A percentile compares a stretch with the other conserved stretches of the same genome.
Conservation (phyloP, 2,888 invertebrate species). For the Mesopsocus fuscifrons region DNA sequence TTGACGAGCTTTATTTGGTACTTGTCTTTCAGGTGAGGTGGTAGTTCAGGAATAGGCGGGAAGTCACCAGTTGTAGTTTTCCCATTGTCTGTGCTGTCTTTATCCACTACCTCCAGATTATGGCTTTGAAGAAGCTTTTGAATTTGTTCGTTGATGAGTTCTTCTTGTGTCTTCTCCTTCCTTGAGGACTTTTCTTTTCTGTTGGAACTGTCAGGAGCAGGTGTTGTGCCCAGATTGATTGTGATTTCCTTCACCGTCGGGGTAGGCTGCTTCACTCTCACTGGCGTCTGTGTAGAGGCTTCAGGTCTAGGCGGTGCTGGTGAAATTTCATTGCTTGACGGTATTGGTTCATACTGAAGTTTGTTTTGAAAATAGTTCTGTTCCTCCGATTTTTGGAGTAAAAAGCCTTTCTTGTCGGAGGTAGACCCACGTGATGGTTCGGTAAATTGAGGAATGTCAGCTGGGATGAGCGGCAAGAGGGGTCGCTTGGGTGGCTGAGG, state of each 20-base stretch:
- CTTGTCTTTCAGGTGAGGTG: conserved; percentile 1
- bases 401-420: background rate
- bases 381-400: conserved; percentile 5
- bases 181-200: conserved; percentile 13
- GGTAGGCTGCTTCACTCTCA: background rate
- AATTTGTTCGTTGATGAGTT: conserved; percentile 48
- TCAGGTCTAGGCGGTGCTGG: background rate
- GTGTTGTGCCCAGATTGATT: conserved; percentile 4
- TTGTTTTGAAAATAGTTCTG: background rate
- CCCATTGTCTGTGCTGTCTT: background rate
- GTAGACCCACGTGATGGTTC: background rate
- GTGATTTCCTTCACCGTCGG: conserved; percentile 3
- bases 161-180: conserved; percentile 34
- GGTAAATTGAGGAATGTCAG: too few species aligned
- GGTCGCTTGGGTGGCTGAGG: background rate
- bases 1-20: conserved; percentile 9
- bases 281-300: background rate
- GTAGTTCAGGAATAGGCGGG: background rate
- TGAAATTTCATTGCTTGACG: background rate
- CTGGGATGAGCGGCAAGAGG: background rate
- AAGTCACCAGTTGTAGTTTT: background rate
- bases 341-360: background rate
- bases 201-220: conserved; percentile 14
- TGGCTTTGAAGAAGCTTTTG: conserved; percentile 22
- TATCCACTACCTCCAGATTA: conserved; percentile 6